Evolutionary conservation across 2,888 invertebrate genomes (phyloP), one percentile per base, ranked within the genome.

Genomic region (Pheosia gnoma): DNA sequence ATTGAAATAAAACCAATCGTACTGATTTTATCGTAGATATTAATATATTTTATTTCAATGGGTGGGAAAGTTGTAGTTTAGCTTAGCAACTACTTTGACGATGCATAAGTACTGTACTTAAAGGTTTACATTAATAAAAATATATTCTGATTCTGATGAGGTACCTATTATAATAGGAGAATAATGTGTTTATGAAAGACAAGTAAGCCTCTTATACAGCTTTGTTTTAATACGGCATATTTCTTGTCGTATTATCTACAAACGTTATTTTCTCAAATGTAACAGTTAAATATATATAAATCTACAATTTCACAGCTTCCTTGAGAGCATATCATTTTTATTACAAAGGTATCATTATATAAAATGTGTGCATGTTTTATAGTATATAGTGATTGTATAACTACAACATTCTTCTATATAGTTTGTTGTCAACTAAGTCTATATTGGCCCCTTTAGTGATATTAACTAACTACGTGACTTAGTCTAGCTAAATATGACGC

Each of bases 371-470:
- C 72, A 59, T 54, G 59, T 64, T 57, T 41, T n/a, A 13, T 51
- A 36, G 37, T 36, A 47, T 25, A 36, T 6, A 25, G 6, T 37
- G n/a, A 38, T 25, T n/a, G 39, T 39, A 36, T 37, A 55, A 63
- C 61, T 55, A 11, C 11, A 6, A 51, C 45, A 56, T 57, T 58
- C 41, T 52, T 25, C 25, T 2, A 25, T 59, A 57, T 25, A 13
- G 58, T 64, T 59, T 68, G 74, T 75, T 73, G 62, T 75, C 60
- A 58, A 78, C 90, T 91, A 90, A 78, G 3, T 77, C 90, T 90
- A 91, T 82, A 74, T 91, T 91, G 91, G 92, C 91, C 88, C 79
- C 91, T 80, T 81, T 81, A 76, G 89, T 90, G 91, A 78, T 81
- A 80, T 63, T 71, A 66, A 74, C 78, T 81, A 79, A 60, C 79